Conservation (phyloP, 2,888 invertebrate genomes). For the Iphiclides podalirius region DNA sequence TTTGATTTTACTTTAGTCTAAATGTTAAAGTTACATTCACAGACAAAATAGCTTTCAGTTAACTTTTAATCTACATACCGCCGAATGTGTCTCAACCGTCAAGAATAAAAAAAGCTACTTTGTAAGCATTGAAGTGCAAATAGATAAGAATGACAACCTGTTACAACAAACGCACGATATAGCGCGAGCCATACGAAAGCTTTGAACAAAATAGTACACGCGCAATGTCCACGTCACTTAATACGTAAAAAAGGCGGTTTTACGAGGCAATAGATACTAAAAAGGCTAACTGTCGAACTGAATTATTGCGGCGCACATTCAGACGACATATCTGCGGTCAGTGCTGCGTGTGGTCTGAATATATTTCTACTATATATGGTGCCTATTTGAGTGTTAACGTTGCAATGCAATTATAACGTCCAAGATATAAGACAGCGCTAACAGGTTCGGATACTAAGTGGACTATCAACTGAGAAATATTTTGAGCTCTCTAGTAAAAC, state of each 20-base stretch:
- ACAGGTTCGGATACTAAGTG: neutral
- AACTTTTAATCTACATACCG: too few relatives aligned
- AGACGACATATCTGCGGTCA: slow-evolving; percentile 20
- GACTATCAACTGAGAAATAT: neutral
- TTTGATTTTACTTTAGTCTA: too few relatives aligned
- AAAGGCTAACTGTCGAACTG: slow-evolving; percentile 37
- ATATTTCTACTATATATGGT: slow-evolving; percentile 38
- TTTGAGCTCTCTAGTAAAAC: too few relatives aligned
- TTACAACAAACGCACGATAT: too few relatives aligned
- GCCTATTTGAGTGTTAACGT: slow-evolving; percentile 15
- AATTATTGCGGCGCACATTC: slow-evolving; percentile 33
- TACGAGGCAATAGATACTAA: slow-evolving; percentile 24
- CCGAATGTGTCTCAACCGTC: too few relatives aligned
- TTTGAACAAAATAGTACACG: neutral
- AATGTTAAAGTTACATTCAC: too few relatives aligned
- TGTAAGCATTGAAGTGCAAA: too few relatives aligned
- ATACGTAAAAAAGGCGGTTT: slow-evolving; percentile 8
- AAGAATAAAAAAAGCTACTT: too few relatives aligned
- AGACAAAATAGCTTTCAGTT: too few relatives aligned
- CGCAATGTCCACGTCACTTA: slow-evolving; percentile 1
- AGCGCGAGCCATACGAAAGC: too few relatives aligned
- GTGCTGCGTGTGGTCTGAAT: slow-evolving; percentile 46
- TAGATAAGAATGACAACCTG: too few relatives aligned
- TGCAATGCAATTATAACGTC: slow-evolving; percentile 13
- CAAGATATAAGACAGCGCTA: slow-evolving; percentile 2